Base-by-base conservation (phyloP, 2,113 vertebrate species). In the Tympanuchus pallidicinctus region DNA sequence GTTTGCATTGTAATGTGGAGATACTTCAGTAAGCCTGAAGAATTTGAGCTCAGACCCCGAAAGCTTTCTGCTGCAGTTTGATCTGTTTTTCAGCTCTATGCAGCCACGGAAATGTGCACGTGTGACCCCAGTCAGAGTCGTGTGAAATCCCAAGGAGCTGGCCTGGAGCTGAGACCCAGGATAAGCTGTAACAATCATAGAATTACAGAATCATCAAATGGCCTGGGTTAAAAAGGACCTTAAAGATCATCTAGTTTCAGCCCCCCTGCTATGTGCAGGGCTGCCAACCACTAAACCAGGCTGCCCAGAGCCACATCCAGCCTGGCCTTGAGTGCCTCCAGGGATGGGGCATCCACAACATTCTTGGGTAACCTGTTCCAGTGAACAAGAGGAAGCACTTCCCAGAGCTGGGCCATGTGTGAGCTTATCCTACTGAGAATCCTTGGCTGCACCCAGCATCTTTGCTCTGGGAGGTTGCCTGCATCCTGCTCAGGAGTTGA, bases 61-160 rank as follows among this genome's bases (percentile, higher is more conserved):
- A 82, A 88, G 48, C 75, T 87, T 73, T 18, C 66, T 92, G 81
- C 84, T 63, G 75, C 71, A 73, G 85, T 70, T 92, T 76, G 82
- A 80, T 79, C 78, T 52, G 63, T 25, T 69, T 89, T 83, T 87
- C 92, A 89, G 67, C 75, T 77, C 64, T 42, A 19, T n/a, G 48
- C 34, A 52, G 18, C 25, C n/a, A 38, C 14, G 18, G 47, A 38
- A 71, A 52, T 50, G 27, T 71, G 34, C 24, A 28, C 12, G 17
- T 36, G 18, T 20, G 24, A 21, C 18, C 47, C 13, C 28, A n/a
- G 42, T 16, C 13, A 78, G 66, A 79, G 34, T 5, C 84, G 89
- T 91, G 61, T 38, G 42, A 38, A 61, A 32, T 67, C 67, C 28
- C 60, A 83, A 66, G 61, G 57, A 77, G 69, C 84, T 60, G 43